Base-by-base conservation (phyloP, 2,888 invertebrate genomes). In the Erebia epiphron region DNA sequence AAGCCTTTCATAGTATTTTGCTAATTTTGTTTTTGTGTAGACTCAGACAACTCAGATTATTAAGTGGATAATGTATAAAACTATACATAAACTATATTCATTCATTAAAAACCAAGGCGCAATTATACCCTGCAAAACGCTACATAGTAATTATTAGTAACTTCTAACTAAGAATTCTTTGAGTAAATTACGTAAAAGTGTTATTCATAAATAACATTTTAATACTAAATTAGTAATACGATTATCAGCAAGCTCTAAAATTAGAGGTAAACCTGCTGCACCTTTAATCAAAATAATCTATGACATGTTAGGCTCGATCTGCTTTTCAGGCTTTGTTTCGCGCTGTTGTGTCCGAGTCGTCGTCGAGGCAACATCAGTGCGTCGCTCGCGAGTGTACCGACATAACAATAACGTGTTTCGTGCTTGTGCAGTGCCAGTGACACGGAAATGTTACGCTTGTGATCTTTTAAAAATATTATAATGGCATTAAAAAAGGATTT, bases 401-500 rank as follows among this genome's bases (percentile, higher is more conserved):
- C 79, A 78, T 75, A 84, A 73, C 62, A 66, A 67, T 69, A 61
- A 69, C 71, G 71, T 71, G 72, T 75, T 80, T 81, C 82, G 77
- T 76, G 83, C 82, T 80, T 75, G 87, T 87, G 86, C 81, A 83
- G 89, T 90, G 89, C 77, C 78, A 83, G 90, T 90, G 88, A 82
- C 81, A 81, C 85, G 83, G 85, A 86, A 83, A 90, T 90, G 89
- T 82, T 86, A 75, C 83, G 79, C 81, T 80, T 80, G 87, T 89
- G 86, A 85, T 82, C 73, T 72, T 75, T 66, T 78, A 74, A 81
- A 78, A 68, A 75, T 72, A 72, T 76, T 82, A 90, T 84, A 82
- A 93, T 93, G 93, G 93, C 91, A 82, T 83, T 90, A 79, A 91
- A 92, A 86, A 93, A 90, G 83, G 92, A 92, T 88, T 90, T 90